A percentile compares a stretch with the other conserved stretches of the same genome.
These are phyloP conservation scores for Bubo scandiacus DNA, from an alignment of 2,113 vertebrate species.

Conservation along the genomic window DNA sequence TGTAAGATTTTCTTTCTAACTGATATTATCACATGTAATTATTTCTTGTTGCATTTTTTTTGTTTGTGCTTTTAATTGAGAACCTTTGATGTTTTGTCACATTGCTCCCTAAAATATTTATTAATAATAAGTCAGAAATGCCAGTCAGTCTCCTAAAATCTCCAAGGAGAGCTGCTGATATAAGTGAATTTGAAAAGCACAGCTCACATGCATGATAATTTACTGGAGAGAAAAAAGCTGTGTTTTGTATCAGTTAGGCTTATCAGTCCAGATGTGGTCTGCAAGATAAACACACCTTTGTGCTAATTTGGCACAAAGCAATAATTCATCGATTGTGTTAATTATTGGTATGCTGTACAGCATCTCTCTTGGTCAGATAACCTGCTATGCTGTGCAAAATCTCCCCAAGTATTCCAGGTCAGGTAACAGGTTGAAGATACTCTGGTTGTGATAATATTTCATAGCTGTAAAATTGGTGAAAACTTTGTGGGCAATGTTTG, in stretches of 20 bases:
- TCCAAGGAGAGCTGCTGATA: background rate
- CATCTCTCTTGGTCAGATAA: background rate
- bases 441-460: background rate
- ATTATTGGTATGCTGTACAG: constrained; percentile 2
- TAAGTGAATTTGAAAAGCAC: background rate
- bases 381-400: background rate
- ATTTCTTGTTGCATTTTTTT: background rate
- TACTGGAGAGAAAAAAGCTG: background rate
- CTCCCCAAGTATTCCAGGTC: background rate
- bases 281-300: constrained; percentile 30
- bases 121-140: background rate
- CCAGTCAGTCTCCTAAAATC: background rate
- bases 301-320: background rate
- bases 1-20: background rate
- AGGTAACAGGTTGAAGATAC: background rate
- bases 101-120: background rate
- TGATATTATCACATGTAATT: background rate
- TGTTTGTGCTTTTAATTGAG: background rate
- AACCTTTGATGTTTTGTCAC: background rate
- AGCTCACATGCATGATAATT: background rate
- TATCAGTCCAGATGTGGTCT: constrained; percentile 48
- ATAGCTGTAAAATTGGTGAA: background rate
- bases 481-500: background rate
- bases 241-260: constrained; percentile 24
- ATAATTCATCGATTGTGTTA: constrained; percentile 25